These are phyloP conservation scores for Ariopsis seemanni DNA, from an alignment of 2,113 vertebrate species.

Conservation along the genomic window DNA sequence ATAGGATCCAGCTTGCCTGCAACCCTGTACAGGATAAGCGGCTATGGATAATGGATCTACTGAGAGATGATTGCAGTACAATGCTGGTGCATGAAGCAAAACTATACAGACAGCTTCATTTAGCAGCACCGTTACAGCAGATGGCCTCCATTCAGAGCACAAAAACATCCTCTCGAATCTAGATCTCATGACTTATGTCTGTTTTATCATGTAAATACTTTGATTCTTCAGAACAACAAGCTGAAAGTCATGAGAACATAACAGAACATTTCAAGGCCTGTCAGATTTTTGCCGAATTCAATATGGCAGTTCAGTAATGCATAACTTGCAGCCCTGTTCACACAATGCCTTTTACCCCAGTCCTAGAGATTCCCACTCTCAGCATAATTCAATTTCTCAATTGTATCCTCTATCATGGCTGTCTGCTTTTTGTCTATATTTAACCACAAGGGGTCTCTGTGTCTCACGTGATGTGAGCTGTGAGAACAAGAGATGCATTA, in stretches of 20 bases:
- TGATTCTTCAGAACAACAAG: background rate
- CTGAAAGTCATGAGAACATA: background rate
- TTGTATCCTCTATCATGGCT: background rate
- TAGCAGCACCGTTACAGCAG: constrained; percentile 3
- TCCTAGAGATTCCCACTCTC: background rate
- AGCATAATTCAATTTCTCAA: background rate
- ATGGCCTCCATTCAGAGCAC: background rate
- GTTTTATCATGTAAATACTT: background rate
- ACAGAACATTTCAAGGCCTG: background rate
- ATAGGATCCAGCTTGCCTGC: no score
- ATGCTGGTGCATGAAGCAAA: background rate
- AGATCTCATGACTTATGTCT: background rate
- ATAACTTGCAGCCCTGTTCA: constrained; percentile 1
- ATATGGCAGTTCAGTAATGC: background rate
- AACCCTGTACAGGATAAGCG: no score
- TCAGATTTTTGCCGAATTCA: background rate
- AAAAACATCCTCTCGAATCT: background rate
- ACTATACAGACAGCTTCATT: background rate
- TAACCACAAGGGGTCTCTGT: constrained; percentile 25
- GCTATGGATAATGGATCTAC: no score
- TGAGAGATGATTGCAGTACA: background rate
- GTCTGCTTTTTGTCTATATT: background rate
- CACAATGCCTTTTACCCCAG: background rate
- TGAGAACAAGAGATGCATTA: constrained; percentile 41
- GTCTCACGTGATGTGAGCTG: background rate